Base-by-base conservation (phyloP, 1,140 invertebrate species). In the Caenorhabditis briggsae region DNA sequence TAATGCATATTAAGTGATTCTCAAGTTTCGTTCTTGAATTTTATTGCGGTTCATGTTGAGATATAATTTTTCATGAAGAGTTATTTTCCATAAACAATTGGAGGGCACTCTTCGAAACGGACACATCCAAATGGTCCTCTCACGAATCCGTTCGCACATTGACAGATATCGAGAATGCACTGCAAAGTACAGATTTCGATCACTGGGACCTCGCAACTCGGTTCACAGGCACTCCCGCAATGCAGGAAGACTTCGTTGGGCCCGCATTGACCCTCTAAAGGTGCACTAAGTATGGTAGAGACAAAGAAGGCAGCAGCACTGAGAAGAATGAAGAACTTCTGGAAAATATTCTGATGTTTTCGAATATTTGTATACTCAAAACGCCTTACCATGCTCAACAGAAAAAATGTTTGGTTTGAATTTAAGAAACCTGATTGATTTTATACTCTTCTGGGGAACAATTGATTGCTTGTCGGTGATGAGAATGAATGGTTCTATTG, bases 311-410 rank as follows among this genome's bases (percentile, higher is more conserved):
- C 3, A 33, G 7, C 64, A 46, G 20, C 64, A 46, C 2, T 25
- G 25, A 70, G 64, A 46, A 46, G 5, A 23, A 70, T 70, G 64
- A 70, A 46, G n/a, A 46, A 70, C 41, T 70, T 70, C 64, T 70
- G 16, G 41, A 70, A 70, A 70, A 70, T 33, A 33, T 33, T 33
- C 33, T 33, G 33, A 33, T 33, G 1, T 33, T 33, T 18, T n/a
- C 16, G 18, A 58, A 58, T n/a, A n/a, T 58, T 16, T 14, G 3
- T n/a, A 7, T 58, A 7, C 5, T 53, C 16, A 9, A 9, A 18
- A 6, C 23, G 20, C 8, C 59, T 64, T 33, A 64, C 59, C 59
- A 64, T 64, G 23, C 25, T 64, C 56, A 58, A 58, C 56, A 58
- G n/a, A 58, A 61, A 25, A 61, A 11, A 14, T 16, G 7, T 58